Evolutionary conservation across 1,140 invertebrate genomes (phyloP).

Genomic region (Atta colombica): DNA sequence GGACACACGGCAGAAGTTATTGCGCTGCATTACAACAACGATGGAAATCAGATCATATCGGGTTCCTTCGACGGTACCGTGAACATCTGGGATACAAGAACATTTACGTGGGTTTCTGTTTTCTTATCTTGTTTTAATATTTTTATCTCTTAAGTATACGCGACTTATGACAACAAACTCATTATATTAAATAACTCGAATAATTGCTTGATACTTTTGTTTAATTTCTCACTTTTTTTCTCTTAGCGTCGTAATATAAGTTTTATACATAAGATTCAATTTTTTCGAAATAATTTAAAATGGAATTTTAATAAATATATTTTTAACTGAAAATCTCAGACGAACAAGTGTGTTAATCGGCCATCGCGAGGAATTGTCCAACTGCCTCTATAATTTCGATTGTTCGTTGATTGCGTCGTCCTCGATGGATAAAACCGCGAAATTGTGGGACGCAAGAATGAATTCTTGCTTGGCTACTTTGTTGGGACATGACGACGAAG

Average conservation of each 20-base stretch:
- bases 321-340: constrained; percentile 82
- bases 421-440: constrained; percentile 92
- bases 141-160: neutral
- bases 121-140: neutral
- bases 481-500: constrained; percentile 91
- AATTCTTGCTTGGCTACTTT: constrained; percentile 89
- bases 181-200: neutral
- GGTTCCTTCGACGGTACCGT: constrained; percentile 93
- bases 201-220: neutral
- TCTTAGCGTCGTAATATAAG: neutral
- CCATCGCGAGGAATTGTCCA: constrained; percentile 91
- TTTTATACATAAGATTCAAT: neutral
- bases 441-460: constrained; percentile 91
- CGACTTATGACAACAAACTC: neutral
- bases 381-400: constrained; percentile 92
- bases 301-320: neutral
- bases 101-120: constrained; percentile 87
- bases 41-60: constrained; percentile 91
- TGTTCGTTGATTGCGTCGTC: constrained; percentile 90
- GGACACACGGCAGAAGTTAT: constrained; percentile 93
- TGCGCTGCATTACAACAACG: constrained; percentile 90
- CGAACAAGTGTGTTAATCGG: constrained; percentile 89
- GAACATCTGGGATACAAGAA: constrained; percentile 91
- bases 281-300: neutral
- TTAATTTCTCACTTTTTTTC: neutral